Conservation (phyloP, 2,113 vertebrate species). For the Cepphus grylle region DNA sequence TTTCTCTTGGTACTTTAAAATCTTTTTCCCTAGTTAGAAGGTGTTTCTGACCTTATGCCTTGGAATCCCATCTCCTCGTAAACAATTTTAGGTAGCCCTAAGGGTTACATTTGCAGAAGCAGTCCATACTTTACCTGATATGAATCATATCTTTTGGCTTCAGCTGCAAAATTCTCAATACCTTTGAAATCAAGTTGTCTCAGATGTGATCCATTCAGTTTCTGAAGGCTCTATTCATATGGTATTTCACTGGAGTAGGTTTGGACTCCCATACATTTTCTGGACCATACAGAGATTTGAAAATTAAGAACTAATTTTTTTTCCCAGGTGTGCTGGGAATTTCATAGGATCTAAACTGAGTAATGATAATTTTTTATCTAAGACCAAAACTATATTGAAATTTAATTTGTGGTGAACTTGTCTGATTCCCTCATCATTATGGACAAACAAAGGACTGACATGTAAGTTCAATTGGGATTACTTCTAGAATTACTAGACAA, state of each 20-base stretch:
- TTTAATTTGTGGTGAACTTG: not conserved
- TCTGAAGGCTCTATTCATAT: not conserved
- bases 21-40: not conserved
- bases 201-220: not conserved
- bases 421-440: not conserved
- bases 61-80: not conserved
- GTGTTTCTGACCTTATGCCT: constrained; percentile 4
- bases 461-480: not conserved
- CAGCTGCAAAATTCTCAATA: not conserved
- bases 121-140: not conserved
- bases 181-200: not conserved
- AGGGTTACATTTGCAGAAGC: constrained; percentile 43
- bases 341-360: not conserved
- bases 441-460: not conserved
- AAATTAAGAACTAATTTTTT: not conserved
- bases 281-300: not conserved
- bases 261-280: not conserved
- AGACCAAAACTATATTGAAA: not conserved
- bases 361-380: not conserved
- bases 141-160: constrained; percentile 13
- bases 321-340: not conserved
- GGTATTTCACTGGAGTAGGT: not conserved
- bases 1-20: constrained; percentile 16
- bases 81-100: not conserved
- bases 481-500: not conserved